Conservation (phyloP, 2,888 invertebrate genomes). For the Camponotus fellah region DNA sequence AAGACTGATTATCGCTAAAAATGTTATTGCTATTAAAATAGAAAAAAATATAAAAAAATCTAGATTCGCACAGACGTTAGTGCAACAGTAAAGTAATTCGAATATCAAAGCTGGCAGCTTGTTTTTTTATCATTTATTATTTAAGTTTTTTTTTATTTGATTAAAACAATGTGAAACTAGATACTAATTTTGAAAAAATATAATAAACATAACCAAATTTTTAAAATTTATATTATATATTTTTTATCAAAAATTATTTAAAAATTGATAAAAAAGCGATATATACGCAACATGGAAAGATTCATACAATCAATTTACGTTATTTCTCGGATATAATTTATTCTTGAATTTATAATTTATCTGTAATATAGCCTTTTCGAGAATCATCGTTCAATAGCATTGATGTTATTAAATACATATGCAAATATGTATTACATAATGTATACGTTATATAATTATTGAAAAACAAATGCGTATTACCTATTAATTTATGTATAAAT, state of each 20-base stretch:
- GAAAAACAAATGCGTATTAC: background rate
- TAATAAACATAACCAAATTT: background rate
- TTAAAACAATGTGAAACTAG: background rate
- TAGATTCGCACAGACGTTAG: background rate
- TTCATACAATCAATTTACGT: background rate
- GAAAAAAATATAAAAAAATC: background rate
- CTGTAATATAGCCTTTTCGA: background rate
- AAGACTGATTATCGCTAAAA: no score
- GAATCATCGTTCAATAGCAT: background rate
- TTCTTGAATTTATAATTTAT: background rate
- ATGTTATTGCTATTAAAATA: no score
- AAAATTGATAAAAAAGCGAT: background rate
- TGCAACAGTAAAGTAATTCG: background rate
- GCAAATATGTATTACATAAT: background rate
- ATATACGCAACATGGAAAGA: background rate
- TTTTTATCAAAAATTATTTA: background rate
- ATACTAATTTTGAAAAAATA: background rate
- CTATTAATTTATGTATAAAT: background rate
- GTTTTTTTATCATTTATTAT: background rate
- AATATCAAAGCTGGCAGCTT: background rate
- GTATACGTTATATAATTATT: background rate
- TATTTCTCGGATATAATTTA: no score
- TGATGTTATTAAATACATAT: background rate
- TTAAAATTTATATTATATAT: background rate
- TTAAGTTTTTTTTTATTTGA: background rate